These are phyloP conservation scores for Mermis nigrescens DNA, from an alignment of 2,888 invertebrate genomes.

Conservation along the genomic window DNA sequence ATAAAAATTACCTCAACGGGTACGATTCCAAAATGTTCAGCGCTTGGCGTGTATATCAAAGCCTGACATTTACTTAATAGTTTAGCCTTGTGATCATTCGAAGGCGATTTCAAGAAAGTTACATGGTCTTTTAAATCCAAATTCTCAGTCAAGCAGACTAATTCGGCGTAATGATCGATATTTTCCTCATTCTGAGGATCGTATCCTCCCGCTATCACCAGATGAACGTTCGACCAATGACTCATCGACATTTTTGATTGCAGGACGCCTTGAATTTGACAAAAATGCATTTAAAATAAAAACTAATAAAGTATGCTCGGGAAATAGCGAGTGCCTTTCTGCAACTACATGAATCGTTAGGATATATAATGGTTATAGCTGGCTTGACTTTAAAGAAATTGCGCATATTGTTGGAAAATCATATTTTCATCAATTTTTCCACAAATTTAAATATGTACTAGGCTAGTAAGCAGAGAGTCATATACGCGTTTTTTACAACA, in stretches of 20 bases:
- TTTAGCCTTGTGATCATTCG: constrained; percentile 60
- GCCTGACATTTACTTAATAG: constrained; percentile 56
- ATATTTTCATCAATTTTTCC: too few species aligned
- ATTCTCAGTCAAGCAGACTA: constrained; percentile 47
- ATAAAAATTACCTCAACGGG: too few species aligned
- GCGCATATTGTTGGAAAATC: too few species aligned
- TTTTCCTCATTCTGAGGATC: constrained; percentile 72
- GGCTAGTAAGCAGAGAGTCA: too few species aligned
- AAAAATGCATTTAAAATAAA: too few species aligned
- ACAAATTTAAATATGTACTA: too few species aligned
- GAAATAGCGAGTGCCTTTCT: too few species aligned
- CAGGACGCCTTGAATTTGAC: constrained; percentile 20
- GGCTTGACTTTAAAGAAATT: too few species aligned
- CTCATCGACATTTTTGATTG: constrained; percentile 12
- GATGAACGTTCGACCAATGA: constrained; percentile 36
- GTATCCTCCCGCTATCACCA: constrained; percentile 88
- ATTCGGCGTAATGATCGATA: constrained; percentile 57
- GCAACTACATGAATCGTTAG: too few species aligned
- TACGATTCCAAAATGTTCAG: constrained; percentile 97
- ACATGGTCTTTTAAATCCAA: constrained; percentile 42
- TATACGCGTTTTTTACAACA: too few species aligned
- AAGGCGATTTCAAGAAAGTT: constrained; percentile 65
- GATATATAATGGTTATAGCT: too few species aligned
- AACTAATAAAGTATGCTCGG: too few species aligned
- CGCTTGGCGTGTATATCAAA: constrained; percentile 78